Base-by-base conservation (phyloP, 23 tunicate species). In the Pegea sp. region DNA sequence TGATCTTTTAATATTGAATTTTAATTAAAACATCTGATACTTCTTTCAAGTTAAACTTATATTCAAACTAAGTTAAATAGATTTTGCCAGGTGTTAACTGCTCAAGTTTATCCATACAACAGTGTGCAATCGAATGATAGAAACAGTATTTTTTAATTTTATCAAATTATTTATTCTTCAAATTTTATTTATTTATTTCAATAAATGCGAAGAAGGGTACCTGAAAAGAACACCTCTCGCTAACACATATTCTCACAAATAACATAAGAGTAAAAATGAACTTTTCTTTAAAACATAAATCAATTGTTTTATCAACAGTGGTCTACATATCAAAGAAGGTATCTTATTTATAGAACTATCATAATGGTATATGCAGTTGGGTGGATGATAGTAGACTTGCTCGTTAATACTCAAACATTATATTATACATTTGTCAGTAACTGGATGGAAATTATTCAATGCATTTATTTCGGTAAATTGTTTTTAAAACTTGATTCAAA, bases 301-400 rank as follows among this genome's bases (percentile, higher is more conserved):
- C n/a, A n/a, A n/a, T n/a, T n/a, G 16, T 50, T 50, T 2, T 3
- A 8, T 48, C 31, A 57, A 11, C 57, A 69, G 77, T 70, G 77
- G 77, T 29, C 48, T 4, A 29, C 43, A n/a, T 18, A 30, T 28
- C 56, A 24, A 23, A 24, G 4, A 22, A 3, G 25, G 4, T 48
- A 30, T 3, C 31, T 54, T 5, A 1, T 30, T 6, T 72, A 63
- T 34, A 59, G 79, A 7, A 16, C 38, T 3, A 49, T 63, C 33
- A 48, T 56, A n/a, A 18, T 48, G 21, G 27, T 72, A 20, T 72
- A 72, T 56, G 16, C 28, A 2, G n/a, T 57, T 16, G 64, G 42
- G 31, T 72, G 79, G 79, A 34, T 72, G 19, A 29, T 64, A 0
- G 59, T 44, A 22, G 79, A 72, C 48, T 24, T 72, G 22, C 50